Base-by-base conservation (phyloP, 1,140 invertebrate species). In the Liolophura sinensis region DNA sequence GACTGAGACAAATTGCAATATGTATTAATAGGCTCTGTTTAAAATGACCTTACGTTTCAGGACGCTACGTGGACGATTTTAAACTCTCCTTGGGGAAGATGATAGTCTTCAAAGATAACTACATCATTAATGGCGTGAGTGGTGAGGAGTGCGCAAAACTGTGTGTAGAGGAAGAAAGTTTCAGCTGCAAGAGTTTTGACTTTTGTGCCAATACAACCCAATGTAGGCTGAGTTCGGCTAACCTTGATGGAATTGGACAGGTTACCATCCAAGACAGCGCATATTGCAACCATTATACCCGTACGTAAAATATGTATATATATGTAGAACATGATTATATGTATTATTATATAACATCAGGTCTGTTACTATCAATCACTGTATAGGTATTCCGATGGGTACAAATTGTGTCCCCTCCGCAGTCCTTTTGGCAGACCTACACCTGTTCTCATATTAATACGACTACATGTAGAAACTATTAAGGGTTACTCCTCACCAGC, bases 261-360 rank as follows among this genome's bases (percentile, higher is more conserved):
- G 72, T 73, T 7, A 75, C 70, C 15, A 49, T 71, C 4, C 57
- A 76, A 55, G 14, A 65, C 16, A 75, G 63, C 55, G 67, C 73
- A 3, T 78, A 62, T 55, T 79, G 78, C 65, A 71, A 73, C 63
- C 48, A 77, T 1, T 79, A 78, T 56, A 69, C 65, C 14, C 69
- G 78, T 79, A 73, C 72, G 72, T 75, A 40, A n/a, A n/a, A n/a
- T n/a, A n/a, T n/a, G n/a, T n/a, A n/a, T n/a, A n/a, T n/a, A n/a
- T n/a, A n/a, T n/a, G n/a, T n/a, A n/a, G n/a, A n/a, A n/a, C n/a
- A n/a, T n/a, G n/a, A n/a, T n/a, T n/a, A n/a, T n/a, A n/a, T n/a
- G n/a, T n/a, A n/a, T n/a, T n/a, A n/a, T n/a, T n/a, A n/a, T n/a
- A n/a, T n/a, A n/a, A n/a, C n/a, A n/a, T n/a, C n/a, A n/a, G n/a